phyloP scores from a whole-genome alignment of 2,113 vertebrate genomes.

The Macrotus californicus region DNA sequence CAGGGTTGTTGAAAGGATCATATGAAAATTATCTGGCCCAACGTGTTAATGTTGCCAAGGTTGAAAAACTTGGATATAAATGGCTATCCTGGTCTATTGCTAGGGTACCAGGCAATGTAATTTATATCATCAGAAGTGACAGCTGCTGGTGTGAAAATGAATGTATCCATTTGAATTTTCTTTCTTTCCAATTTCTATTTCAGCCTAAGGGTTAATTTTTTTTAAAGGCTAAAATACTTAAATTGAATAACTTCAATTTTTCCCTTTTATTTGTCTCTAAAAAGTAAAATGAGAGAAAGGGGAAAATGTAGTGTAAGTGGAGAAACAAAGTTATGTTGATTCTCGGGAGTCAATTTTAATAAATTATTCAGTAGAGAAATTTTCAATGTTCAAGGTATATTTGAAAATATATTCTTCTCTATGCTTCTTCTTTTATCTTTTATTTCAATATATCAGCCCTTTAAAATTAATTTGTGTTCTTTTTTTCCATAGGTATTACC shows the following conservation, averaged over 20 bases:
- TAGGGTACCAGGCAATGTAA: not conserved
- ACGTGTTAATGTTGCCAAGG: not conserved
- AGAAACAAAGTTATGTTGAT: not conserved
- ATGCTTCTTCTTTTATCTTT: not conserved
- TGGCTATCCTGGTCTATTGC: not conserved
- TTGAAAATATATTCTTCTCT: not conserved
- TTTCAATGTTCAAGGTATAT: not conserved
- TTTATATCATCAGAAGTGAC: not conserved
- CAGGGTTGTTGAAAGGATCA: not conserved
- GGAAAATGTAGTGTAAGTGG: not conserved
- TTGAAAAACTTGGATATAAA: not conserved
- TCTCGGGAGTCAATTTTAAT: not conserved
- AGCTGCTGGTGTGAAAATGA: not conserved
- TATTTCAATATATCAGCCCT: not conserved
- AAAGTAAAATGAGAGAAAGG: not conserved
- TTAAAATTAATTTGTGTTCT: not conserved
- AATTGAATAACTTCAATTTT: not conserved
- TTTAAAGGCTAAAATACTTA: not conserved
- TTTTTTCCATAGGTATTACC: constrained; percentile 53
- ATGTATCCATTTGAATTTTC: not conserved
- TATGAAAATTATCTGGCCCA: not conserved
- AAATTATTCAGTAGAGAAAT: not conserved
- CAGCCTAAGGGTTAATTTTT: not conserved
- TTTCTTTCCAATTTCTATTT: not conserved
- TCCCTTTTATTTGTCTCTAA: not conserved